These are phyloP conservation scores for Tetheella fluctuosa DNA, from an alignment of 2,888 invertebrate species.

Conservation along the genomic window DNA sequence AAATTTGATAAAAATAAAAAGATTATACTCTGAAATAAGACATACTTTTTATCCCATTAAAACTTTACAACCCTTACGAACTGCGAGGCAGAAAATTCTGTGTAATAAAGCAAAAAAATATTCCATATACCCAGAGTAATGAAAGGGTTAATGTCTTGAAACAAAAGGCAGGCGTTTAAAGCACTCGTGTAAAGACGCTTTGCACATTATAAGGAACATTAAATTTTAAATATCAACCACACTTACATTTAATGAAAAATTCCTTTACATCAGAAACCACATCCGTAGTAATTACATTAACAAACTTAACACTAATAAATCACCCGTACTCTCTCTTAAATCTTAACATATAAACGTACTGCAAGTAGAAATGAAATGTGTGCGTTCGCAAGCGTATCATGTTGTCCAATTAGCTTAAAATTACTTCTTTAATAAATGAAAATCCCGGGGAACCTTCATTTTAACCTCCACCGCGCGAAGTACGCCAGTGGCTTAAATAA, in stretches of 20 bases:
- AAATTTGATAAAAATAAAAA: no score
- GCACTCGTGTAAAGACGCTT: not conserved
- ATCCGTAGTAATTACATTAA: constrained; percentile 7
- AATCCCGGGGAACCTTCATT: constrained; percentile 54
- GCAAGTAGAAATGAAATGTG: constrained; percentile 16
- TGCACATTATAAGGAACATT: not conserved
- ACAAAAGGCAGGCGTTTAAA: not conserved
- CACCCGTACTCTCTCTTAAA: constrained; percentile 23
- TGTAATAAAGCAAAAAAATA: no score
- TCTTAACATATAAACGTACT: constrained; percentile 33
- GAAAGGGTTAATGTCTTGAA: not conserved
- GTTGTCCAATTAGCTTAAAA: constrained; percentile 56
- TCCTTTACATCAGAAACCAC: constrained; percentile 11
- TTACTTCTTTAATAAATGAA: constrained; percentile 63
- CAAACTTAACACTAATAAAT: constrained; percentile 17
- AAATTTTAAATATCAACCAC: not conserved
- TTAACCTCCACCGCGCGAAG: constrained; percentile 48
- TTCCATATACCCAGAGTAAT: no score
- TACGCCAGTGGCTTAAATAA: constrained; percentile 42
- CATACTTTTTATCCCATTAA: no score
- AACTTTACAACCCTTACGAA: no score
- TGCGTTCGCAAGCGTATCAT: constrained; percentile 22
- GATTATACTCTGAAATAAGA: no score
- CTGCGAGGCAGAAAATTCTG: no score
- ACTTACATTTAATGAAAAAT: constrained; percentile 10